phyloP scores from a whole-genome alignment of 2,888 invertebrate genomes.

The Hydraecia micacea region DNA sequence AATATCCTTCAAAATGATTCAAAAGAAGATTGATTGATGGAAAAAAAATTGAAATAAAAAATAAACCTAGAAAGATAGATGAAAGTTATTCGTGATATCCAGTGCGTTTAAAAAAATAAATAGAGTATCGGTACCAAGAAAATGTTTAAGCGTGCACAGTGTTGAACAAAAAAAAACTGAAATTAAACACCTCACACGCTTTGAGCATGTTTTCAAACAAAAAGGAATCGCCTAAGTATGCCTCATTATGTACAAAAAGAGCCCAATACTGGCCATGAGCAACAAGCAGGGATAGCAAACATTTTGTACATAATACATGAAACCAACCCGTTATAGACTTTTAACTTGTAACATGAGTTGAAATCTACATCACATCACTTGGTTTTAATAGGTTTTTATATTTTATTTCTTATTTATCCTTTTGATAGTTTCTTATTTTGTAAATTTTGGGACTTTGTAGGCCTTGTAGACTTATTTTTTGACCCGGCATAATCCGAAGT shows the following conservation, averaged over 20 bases:
- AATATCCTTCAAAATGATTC: no score
- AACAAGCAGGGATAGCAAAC: slow-evolving; percentile 22
- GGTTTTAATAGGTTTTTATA: no score
- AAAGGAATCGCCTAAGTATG: slow-evolving; percentile 29
- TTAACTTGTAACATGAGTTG: background rate
- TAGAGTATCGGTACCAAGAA: background rate
- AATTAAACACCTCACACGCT: slow-evolving; percentile 31
- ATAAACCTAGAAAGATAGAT: background rate
- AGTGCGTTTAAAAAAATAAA: background rate
- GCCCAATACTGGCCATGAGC: slow-evolving; percentile 13
- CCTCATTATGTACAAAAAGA: slow-evolving; percentile 42
- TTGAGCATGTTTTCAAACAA: slow-evolving; percentile 33
- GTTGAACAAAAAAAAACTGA: background rate
- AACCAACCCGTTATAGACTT: background rate
- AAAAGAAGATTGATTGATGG: no score
- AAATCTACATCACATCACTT: no score
- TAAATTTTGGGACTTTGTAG: no score
- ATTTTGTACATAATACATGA: background rate
- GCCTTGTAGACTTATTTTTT: no score
- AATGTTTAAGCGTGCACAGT: background rate
- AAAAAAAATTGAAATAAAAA: no score
- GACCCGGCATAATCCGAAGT: no score
- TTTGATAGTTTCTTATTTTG: no score
- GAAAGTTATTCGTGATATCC: background rate
- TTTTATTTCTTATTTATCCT: no score